Conservation (phyloP, 2,113 vertebrate species). For the Sphaerodactylus townsendi region DNA sequence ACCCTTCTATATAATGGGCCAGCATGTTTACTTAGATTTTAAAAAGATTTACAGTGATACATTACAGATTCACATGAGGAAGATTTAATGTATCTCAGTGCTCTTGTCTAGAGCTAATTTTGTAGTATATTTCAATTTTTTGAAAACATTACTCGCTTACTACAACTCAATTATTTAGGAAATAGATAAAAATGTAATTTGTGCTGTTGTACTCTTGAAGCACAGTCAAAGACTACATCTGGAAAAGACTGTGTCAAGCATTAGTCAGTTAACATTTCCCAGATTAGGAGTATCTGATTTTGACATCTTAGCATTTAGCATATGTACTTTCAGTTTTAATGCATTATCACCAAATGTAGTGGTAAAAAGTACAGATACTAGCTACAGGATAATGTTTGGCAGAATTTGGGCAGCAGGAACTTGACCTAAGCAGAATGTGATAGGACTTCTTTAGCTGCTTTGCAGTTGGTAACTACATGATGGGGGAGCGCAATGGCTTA, state of each 20-base stretch:
- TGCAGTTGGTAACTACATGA: neutral
- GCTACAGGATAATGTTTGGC: neutral
- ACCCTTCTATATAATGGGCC: conserved; percentile 55
- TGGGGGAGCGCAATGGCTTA: neutral
- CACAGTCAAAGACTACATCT: neutral
- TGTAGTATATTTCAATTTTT: conserved; percentile 1
- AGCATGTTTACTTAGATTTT: conserved; percentile 36
- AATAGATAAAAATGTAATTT: conserved; percentile 17
- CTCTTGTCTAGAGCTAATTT: neutral
- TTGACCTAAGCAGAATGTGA: neutral
- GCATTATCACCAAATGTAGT: neutral
- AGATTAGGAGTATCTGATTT: neutral
- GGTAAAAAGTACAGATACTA: neutral
- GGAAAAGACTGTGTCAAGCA: neutral
- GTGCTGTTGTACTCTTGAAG: neutral
- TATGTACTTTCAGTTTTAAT: neutral
- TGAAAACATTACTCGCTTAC: conserved; percentile 19
- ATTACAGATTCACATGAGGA: neutral
- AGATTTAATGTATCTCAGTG: neutral
- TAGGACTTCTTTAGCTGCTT: neutral
- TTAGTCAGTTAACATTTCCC: neutral
- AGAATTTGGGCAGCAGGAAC: neutral
- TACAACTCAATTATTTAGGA: conserved; percentile 56
- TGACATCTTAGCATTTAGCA: neutral
- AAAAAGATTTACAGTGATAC: conserved; percentile 6